phyloP scores from a whole-genome alignment of 1,140 invertebrate species.

The Myzus persicae region DNA sequence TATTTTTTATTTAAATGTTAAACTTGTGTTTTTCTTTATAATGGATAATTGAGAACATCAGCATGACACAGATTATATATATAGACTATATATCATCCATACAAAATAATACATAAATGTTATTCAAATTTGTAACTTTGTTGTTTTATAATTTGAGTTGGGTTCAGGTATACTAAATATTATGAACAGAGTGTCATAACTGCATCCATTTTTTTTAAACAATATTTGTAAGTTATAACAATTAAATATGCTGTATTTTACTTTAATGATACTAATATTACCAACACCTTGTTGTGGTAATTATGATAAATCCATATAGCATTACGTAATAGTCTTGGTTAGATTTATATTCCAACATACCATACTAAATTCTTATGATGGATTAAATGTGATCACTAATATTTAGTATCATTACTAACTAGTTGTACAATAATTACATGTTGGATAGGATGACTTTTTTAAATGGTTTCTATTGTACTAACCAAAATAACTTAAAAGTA shows the following conservation, averaged over 20 bases:
- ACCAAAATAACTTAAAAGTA: no score
- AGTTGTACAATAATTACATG: not conserved
- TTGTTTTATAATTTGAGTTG: not conserved
- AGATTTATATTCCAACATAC: not conserved
- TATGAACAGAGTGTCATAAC: no score
- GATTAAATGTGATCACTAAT: not conserved
- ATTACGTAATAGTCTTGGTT: not conserved
- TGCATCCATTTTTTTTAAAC: not conserved
- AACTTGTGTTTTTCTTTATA: slow-evolving; percentile 44
- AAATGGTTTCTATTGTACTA: no score
- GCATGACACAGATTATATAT: no score
- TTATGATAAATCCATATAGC: not conserved
- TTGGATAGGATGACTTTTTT: not conserved
- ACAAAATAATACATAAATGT: not conserved
- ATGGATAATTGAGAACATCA: not conserved
- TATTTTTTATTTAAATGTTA: slow-evolving; percentile 51
- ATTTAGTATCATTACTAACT: no score
- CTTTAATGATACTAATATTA: no score
- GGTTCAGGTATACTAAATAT: not conserved
- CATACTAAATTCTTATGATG: not conserved
- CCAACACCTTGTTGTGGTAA: no score
- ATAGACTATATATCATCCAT: not conserved
- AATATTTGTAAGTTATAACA: not conserved
- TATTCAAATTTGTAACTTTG: not conserved
- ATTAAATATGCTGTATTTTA: not conserved